Evolutionary conservation across 2,888 invertebrate species (phyloP).

Genomic region (Mellilla xanthometata): DNA sequence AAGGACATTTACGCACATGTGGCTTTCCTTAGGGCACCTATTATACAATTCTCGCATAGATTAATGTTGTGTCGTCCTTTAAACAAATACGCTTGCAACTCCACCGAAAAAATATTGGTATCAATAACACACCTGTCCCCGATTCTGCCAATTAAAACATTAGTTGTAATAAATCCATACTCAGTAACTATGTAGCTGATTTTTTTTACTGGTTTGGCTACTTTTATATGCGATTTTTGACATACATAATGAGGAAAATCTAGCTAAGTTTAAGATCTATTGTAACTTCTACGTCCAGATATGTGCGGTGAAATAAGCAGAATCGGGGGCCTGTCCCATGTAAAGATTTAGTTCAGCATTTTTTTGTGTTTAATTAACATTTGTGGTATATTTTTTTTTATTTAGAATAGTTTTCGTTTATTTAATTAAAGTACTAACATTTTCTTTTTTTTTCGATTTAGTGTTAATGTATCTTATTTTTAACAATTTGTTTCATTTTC

Average conservation of each 20-base stretch:
- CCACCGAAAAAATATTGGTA: conserved; percentile 52
- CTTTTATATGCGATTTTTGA: conserved; percentile 17
- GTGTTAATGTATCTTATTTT: conserved; percentile 64
- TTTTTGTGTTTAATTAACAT: conserved; percentile 44
- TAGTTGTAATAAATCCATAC: conserved; percentile 7
- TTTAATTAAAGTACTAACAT: conserved; percentile 63
- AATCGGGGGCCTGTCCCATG: conserved; percentile 37
- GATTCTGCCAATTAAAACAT: conserved; percentile 34
- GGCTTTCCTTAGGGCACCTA: conserved; percentile 20
- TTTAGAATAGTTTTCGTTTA: conserved; percentile 74
- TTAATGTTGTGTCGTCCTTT: conserved; percentile 74
- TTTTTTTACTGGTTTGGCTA: conserved; percentile 18
- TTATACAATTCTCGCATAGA: conserved; percentile 24
- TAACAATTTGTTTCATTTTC: conserved; percentile 60
- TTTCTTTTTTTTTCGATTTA: conserved; percentile 52
- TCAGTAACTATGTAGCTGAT: conserved; percentile 4
- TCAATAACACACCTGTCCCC: conserved; percentile 58
- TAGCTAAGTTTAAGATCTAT: conserved; percentile 14
- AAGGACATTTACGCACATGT: conserved; percentile 19
- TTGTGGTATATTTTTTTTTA: conserved; percentile 63
- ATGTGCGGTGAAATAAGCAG: conserved; percentile 24
- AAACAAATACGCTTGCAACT: conserved; percentile 55
- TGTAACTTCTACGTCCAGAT: conserved; percentile 20
- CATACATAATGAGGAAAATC: conserved; percentile 5
- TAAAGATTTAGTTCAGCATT: conserved; percentile 48